A percentile compares a stretch with the other conserved stretches of the same genome.
phyloP scores from a whole-genome alignment of 2,797 vertebrate genomes.

The Enteromius thamalakanensis region DNA sequence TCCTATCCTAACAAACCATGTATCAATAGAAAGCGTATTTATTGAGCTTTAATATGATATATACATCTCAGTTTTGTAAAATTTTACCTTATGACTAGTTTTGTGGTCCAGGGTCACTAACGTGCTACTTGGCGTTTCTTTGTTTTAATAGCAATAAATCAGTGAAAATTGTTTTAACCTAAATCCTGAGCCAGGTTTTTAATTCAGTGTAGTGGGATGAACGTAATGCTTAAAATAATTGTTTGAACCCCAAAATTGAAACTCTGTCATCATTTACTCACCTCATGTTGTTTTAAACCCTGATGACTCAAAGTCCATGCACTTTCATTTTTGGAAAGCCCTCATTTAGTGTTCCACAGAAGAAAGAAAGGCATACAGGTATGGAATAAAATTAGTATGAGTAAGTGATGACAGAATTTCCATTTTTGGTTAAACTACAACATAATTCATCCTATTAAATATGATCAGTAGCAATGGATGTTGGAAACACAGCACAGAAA shows the following conservation, averaged over 20 bases:
- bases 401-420: neutral
- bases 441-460: neutral
- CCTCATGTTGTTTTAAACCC: neutral
- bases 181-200: neutral
- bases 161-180: neutral
- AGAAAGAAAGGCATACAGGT: conserved; percentile 3
- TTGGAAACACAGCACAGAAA: neutral
- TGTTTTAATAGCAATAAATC: neutral
- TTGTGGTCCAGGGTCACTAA: neutral
- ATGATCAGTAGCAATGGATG: neutral
- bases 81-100: no score
- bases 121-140: neutral
- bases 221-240: neutral
- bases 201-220: neutral
- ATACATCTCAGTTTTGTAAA: no score
- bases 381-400: neutral
- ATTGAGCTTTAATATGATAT: no score
- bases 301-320: neutral
- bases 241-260: neutral
- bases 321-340: neutral
- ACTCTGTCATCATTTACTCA: neutral
- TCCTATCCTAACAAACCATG: no score
- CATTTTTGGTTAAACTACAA: neutral
- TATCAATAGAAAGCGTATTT: no score
- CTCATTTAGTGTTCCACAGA: conserved; percentile 20